Percentiles rank a stretch among this genome's conserved stretches.
phyloP scores from a whole-genome alignment of 2,113 vertebrate genomes.

The Chaetorhynchus papuensis region DNA sequence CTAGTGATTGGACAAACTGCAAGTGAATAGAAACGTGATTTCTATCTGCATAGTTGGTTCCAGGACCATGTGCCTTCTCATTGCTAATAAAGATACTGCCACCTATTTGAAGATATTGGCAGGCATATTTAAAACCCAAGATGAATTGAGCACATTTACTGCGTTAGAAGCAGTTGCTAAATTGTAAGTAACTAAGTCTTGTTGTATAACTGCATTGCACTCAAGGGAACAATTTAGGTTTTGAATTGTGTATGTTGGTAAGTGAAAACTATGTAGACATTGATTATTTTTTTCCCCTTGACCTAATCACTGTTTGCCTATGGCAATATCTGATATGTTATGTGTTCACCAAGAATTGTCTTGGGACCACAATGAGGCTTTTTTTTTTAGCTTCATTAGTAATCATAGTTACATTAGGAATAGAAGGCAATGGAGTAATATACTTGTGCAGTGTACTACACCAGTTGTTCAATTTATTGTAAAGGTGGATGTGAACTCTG shows the following conservation, averaged over 20 bases:
- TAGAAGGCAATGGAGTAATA: background rate
- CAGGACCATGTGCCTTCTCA: background rate
- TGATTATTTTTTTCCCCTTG: constrained; percentile 67
- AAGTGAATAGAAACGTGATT: background rate
- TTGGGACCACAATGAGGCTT: constrained; percentile 7
- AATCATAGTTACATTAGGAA: constrained; percentile 44
- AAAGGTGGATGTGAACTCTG: background rate
- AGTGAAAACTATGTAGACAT: constrained; percentile 69
- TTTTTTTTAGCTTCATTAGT: constrained; percentile 44
- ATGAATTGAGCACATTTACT: constrained; percentile 36
- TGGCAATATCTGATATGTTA: constrained; percentile 57
- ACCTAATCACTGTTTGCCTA: constrained; percentile 62
- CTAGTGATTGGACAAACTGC: background rate
- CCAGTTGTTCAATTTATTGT: background rate
- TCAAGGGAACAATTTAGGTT: constrained; percentile 63
- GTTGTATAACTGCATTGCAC: constrained; percentile 57
- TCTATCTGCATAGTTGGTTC: background rate
- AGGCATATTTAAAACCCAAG: constrained; percentile 41
- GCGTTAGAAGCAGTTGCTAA: constrained; percentile 46
- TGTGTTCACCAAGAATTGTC: constrained; percentile 45
- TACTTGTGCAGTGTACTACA: background rate
- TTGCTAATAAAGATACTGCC: constrained; percentile 22
- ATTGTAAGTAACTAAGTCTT: constrained; percentile 61
- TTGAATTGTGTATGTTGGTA: constrained; percentile 66
- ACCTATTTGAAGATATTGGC: constrained; percentile 11